A percentile compares a stretch with the other conserved stretches of the same genome.
Conservation (phyloP, 2,888 invertebrate genomes). For the Ornithoptera priamus region DNA sequence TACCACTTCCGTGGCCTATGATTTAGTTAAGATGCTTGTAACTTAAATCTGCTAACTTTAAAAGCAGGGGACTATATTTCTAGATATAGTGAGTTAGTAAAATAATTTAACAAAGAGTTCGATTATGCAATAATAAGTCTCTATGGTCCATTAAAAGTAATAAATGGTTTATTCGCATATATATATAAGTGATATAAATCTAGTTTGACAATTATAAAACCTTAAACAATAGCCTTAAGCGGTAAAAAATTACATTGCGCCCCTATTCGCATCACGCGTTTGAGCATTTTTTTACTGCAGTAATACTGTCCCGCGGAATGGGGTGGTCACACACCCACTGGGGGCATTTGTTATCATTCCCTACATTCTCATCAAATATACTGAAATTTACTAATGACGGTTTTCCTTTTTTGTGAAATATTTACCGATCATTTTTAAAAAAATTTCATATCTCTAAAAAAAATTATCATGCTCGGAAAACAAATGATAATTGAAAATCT, state of each 20-base stretch:
- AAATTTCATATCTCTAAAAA: neutral
- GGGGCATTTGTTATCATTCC: neutral
- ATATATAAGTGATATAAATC: conserved; percentile 47
- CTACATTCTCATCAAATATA: conserved; percentile 14
- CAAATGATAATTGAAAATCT: neutral
- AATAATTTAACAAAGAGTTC: conserved; percentile 43
- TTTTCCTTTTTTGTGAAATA: neutral
- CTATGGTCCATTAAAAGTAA: conserved; percentile 35
- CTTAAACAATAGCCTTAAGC: conserved; percentile 42
- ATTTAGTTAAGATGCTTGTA: conserved; percentile 30
- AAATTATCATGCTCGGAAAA: neutral
- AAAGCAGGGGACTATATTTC: conserved; percentile 20
- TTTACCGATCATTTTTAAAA: neutral
- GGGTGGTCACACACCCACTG: neutral
- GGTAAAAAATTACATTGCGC: conserved; percentile 40
- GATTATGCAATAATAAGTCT: conserved; percentile 47
- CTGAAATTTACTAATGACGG: neutral
- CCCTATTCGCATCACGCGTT: conserved; percentile 32
- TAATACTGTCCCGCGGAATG: conserved; percentile 22
- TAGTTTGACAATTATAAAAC: conserved; percentile 47
- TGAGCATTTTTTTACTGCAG: conserved; percentile 31
- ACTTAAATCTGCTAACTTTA: conserved; percentile 27
- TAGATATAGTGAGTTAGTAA: conserved; percentile 26
- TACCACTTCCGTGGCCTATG: conserved; percentile 10
- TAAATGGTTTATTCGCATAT: conserved; percentile 40